Base-by-base conservation (phyloP, 1,140 invertebrate genomes). In the Zaprionus tsacasi region DNA sequence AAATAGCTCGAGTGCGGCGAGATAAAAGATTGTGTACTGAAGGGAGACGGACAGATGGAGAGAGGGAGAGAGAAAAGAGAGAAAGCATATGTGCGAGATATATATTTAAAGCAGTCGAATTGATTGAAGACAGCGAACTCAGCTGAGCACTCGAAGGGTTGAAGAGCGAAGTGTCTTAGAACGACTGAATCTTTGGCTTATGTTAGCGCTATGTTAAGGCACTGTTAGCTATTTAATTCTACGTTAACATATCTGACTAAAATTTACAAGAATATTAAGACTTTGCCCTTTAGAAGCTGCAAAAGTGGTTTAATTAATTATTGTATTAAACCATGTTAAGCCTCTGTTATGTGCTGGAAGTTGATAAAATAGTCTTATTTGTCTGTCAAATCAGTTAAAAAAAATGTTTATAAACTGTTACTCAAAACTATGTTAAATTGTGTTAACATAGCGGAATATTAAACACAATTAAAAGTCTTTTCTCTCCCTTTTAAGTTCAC, bases 1-100 rank as follows among this genome's bases (percentile, higher is more conserved):
- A 71, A 76, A 76, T 58, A 76, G 64, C 55, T 55, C 57, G 45
- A 50, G 45, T 70, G 61, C 36, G 7, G 12, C 35, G n/a, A 43
- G 58, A 64, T 13, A 57, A 5, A 60, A 40, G 30, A 17, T 2
- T 1, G 40, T 3, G n/a, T 0, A 43, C 13, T 7, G 40, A 5
- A 54, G 50, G 10, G 15, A 21, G 17, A 21, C 45, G 21, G 6
- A 21, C 2, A 12, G 10, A 1, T 3, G 5, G 45, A 48, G 8
- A 1, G 21, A 6, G 11, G 4, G 17, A 6, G 27, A 25, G 17
- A 17, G 11, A 25, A 4, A 57, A 13, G 15, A 13, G 8, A 21
- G 7, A 15, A 1, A n/a, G 12, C 13, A 43, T 13, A 33, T 45
- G 5, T 40, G 13, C n/a, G 40, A 15, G 40, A 45, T n/a, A 45